Conservation (phyloP, 2,113 vertebrate species). For the Calonectris borealis region DNA sequence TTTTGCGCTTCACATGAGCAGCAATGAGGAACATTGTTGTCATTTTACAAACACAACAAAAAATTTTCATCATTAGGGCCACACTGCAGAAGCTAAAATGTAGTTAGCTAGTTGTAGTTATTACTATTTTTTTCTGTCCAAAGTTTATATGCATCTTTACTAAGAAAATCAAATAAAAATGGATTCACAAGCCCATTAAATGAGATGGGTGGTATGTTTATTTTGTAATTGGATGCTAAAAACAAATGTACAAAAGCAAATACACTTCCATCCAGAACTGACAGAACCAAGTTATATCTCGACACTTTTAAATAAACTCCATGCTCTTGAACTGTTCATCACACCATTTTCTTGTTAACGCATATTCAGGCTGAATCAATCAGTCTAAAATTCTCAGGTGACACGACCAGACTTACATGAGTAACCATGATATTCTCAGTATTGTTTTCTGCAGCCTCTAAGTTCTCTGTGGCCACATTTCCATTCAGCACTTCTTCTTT, state of each 20-base stretch:
- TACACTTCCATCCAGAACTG: background rate
- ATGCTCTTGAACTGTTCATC: rapidly evolving
- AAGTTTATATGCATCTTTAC: background rate
- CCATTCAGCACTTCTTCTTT: slow-evolving; percentile 51
- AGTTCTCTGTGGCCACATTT: background rate
- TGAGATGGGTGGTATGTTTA: background rate
- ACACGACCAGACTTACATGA: slow-evolving; percentile 75
- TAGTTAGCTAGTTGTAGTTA: rapidly evolving
- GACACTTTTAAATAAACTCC: background rate
- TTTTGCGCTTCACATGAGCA: background rate
- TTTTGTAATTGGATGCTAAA: background rate
- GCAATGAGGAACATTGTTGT: rapidly evolving
- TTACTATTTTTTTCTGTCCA: no score
- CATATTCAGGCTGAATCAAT: no score
- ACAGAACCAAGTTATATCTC: background rate
- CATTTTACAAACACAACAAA: background rate
- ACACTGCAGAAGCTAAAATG: rapidly evolving
- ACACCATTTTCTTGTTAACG: background rate
- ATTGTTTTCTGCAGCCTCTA: background rate
- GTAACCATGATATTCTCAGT: slow-evolving; percentile 82
- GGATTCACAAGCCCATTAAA: background rate
- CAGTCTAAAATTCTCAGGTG: background rate
- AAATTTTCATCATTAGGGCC: rapidly evolving
- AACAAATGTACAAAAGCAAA: background rate
- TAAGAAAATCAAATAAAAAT: background rate